phyloP scores from a whole-genome alignment of 2,797 vertebrate species.

The Brotula barbata region DNA sequence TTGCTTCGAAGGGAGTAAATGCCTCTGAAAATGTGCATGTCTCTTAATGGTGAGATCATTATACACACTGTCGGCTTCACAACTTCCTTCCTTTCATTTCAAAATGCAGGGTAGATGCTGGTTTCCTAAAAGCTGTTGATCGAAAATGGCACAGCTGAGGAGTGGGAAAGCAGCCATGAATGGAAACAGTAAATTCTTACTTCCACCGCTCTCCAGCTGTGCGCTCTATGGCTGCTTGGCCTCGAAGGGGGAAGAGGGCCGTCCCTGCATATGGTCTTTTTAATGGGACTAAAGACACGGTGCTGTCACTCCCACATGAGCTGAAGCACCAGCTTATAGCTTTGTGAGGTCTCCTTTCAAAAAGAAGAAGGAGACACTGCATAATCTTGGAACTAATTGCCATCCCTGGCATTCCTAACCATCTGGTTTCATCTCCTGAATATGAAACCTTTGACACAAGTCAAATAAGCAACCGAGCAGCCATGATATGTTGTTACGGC shows the following conservation, averaged over 20 bases:
- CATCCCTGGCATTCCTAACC: slow-evolving; percentile 52
- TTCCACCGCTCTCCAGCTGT: slow-evolving; percentile 71
- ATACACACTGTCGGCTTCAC: slow-evolving; percentile 45
- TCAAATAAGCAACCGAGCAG: slow-evolving; percentile 45
- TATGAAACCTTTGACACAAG: slow-evolving; percentile 34
- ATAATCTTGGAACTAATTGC: slow-evolving; percentile 46
- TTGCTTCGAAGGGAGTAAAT: slow-evolving; percentile 50
- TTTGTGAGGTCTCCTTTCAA: slow-evolving; percentile 47
- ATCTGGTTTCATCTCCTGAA: slow-evolving; percentile 58
- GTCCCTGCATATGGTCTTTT: slow-evolving; percentile 40
- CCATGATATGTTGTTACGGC: slow-evolving; percentile 35
- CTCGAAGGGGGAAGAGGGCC: slow-evolving; percentile 45
- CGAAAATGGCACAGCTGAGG: slow-evolving; percentile 74
- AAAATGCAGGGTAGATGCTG: slow-evolving; percentile 66
- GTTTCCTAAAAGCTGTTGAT: slow-evolving; percentile 76
- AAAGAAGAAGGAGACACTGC: slow-evolving; percentile 25
- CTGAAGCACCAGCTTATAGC: slow-evolving; percentile 20
- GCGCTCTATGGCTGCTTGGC: slow-evolving; percentile 56
- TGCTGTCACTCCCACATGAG: slow-evolving; percentile 39
- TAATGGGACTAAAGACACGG: slow-evolving; percentile 46
- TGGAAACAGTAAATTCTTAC: slow-evolving; percentile 62
- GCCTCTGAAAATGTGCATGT: slow-evolving; percentile 49
- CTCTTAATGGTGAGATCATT: slow-evolving; percentile 59
- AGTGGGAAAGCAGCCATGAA: slow-evolving; percentile 62
- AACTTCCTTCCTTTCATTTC: slow-evolving; percentile 73